Percentiles rank a stretch among this genome's conserved stretches.
These are phyloP conservation scores for Molossus alvarezi DNA, from an alignment of 2,797 vertebrate species.

Conservation along the genomic window DNA sequence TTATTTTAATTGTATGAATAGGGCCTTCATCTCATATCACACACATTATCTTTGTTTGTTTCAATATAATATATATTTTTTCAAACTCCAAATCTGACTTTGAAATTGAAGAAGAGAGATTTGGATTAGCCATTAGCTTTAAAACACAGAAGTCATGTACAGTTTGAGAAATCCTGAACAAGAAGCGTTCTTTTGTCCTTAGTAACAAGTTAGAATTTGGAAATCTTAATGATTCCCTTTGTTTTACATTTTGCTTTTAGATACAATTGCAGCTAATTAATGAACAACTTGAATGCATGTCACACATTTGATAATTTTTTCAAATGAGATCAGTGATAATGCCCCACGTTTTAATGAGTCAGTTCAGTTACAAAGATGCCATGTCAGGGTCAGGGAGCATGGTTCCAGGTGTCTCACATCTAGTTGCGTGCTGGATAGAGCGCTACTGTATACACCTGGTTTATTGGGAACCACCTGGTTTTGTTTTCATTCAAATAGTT, in stretches of 20 bases:
- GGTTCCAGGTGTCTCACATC: not conserved
- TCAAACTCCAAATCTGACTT: not conserved
- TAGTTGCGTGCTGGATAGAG: not conserved
- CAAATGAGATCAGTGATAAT: not conserved
- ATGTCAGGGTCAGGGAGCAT: not conserved
- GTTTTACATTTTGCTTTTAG: conserved; percentile 9
- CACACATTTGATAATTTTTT: not conserved
- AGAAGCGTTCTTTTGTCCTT: conserved; percentile 1
- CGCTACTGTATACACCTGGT: not conserved
- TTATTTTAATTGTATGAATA: conserved; percentile 7
- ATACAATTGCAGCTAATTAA: not conserved
- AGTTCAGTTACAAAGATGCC: not conserved
- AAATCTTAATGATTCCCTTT: conserved; percentile 10
- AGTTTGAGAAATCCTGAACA: conserved; percentile 12
- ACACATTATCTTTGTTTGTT: conserved; percentile 49
- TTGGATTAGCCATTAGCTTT: not conserved
- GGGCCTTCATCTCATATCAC: not conserved
- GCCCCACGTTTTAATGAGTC: not conserved
- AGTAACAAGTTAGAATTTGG: not conserved
- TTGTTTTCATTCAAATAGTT: not conserved
- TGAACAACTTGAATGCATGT: not conserved
- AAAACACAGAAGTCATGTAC: not conserved
- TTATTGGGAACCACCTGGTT: not conserved
- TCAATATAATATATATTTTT: not conserved
- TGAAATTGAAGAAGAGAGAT: not conserved